Evolutionary conservation across 2,888 invertebrate genomes (phyloP).

Genomic region (Molorchus minor): DNA sequence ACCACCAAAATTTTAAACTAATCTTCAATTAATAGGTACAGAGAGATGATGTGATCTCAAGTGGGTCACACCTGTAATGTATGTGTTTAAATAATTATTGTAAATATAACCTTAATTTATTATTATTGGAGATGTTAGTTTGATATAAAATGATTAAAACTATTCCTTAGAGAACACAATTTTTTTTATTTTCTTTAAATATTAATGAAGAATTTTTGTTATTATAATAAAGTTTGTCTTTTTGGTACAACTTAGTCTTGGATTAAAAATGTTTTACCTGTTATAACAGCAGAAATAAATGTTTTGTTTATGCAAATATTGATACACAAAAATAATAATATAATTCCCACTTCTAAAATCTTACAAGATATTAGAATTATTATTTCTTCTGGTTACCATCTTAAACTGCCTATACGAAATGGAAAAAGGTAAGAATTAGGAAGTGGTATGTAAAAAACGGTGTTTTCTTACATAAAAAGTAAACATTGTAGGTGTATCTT

Average conservation of each 20-base stretch:
- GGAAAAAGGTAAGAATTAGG: too few relatives aligned
- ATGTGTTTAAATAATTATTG: constrained; percentile 16
- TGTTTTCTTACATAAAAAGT: too few relatives aligned
- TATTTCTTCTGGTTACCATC: too few relatives aligned
- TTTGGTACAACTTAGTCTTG: background rate
- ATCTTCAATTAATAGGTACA: too few relatives aligned
- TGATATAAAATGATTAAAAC: constrained; percentile 10
- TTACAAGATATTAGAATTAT: too few relatives aligned
- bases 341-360: too few relatives aligned
- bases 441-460: too few relatives aligned
- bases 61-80: too few relatives aligned
- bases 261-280: constrained; percentile 4
- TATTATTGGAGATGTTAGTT: constrained; percentile 6
- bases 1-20: too few relatives aligned
- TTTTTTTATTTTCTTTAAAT: background rate
- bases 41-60: too few relatives aligned
- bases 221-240: background rate
- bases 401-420: too few relatives aligned
- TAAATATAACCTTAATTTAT: constrained; percentile 26
- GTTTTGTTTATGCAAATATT: background rate
- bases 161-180: background rate
- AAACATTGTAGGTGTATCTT: too few relatives aligned
- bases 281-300: background rate
- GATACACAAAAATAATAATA: background rate
- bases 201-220: background rate